Base-by-base conservation (phyloP, 2,888 invertebrate genomes). In the Volucella bombylans region DNA sequence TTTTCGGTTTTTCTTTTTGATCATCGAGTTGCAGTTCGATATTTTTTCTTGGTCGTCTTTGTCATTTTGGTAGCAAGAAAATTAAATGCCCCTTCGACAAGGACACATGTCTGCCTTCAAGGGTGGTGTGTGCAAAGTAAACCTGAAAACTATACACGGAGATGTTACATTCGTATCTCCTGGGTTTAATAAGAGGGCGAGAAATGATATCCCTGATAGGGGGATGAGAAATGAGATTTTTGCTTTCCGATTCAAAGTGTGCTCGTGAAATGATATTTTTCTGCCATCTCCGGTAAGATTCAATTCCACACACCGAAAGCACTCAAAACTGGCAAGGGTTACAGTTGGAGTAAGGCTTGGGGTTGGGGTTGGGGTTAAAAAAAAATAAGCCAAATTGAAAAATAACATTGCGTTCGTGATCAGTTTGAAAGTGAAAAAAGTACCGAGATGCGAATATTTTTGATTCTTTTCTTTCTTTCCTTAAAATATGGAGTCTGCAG, bases 301-400 rank as follows among this genome's bases (percentile, higher is more conserved):
- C 41, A 62, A 72, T 50, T 23, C 50, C 41, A 41, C 14, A 23
- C 15, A 10, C 14, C 39, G 10, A 43, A 39, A 39, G 50, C 47
- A 12, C 52, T 52, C n/a, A 4, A 2, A 54, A 41, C 31, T 43
- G 6, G 12, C 23, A 38, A 23, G 23, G 23, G 4, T 23, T 49
- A 23, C 52, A 47, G 47, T 14, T 12, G 14, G 39, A 14, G 11
- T n/a, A 15, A 31, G 8, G 18, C 18, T 18, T 18, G 18, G 23
- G 52, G 49, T 41, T 39, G 38, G 11, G 12, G n/a, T 54, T 31
- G 15, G 18, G 23, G 41, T 57, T n/a, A n/a, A 39, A 65, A 52
- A 79, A 83, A 83, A 83, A 83, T 79, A 83, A 83, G 74, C 82
- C 79, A 83, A 83, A 83, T 83, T 83, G 79, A 83, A 83, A 83